Evolutionary conservation across 1,140 invertebrate genomes (phyloP).

Genomic region (Pseudomyrmex pallidus): DNA sequence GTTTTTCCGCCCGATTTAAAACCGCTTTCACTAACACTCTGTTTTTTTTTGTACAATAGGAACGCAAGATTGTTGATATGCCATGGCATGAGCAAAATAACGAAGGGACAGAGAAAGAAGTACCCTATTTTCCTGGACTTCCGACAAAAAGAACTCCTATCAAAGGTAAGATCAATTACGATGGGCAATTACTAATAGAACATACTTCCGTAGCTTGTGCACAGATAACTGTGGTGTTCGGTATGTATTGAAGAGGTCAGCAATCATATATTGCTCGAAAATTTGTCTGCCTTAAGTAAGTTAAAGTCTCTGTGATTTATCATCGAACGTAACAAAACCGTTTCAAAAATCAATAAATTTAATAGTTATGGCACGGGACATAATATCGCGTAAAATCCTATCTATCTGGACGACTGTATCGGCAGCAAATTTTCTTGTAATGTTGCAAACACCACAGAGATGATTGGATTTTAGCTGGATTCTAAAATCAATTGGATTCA

Average conservation of each 20-base stretch:
- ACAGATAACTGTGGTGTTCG: constrained; percentile 81
- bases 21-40: constrained; percentile 53
- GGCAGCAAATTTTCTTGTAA: constrained; percentile 70
- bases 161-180: constrained; percentile 87
- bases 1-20: constrained; percentile 54
- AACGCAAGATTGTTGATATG: constrained; percentile 89
- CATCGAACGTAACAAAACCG: background rate
- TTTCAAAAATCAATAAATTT: background rate
- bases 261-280: constrained; percentile 67
- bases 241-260: constrained; percentile 85
- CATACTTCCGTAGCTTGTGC: constrained; percentile 85
- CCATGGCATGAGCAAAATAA: constrained; percentile 90
- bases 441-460: constrained; percentile 64
- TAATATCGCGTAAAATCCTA: background rate
- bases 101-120: constrained; percentile 87
- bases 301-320: background rate
- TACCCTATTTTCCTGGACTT: constrained; percentile 88
- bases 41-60: constrained; percentile 80
- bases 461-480: constrained; percentile 72
- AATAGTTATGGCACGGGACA: background rate
- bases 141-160: constrained; percentile 92
- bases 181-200: constrained; percentile 83
- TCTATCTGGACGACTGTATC: background rate
- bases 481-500: constrained; percentile 60
- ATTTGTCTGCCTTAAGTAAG: constrained; percentile 61